These are phyloP conservation scores for Hermatobates lingyangjiaoensis DNA, from an alignment of 1,140 invertebrate species.

Conservation along the genomic window DNA sequence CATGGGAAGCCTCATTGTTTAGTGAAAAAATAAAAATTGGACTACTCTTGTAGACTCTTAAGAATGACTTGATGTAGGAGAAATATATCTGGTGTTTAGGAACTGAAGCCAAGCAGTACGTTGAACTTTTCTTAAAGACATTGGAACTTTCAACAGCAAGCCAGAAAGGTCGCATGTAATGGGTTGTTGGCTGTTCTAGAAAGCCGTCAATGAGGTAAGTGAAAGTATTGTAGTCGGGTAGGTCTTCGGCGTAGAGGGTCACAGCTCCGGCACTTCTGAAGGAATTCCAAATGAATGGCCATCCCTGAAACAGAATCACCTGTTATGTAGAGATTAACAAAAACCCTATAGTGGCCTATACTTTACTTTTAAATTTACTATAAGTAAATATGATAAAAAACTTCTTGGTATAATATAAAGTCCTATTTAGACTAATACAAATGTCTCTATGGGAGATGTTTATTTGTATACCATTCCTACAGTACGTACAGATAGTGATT, in stretches of 20 bases:
- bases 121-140: constrained; percentile 14
- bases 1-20: constrained; percentile 32
- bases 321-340: too few species aligned
- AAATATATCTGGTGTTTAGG: constrained; percentile 31
- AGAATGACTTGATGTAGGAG: constrained; percentile 31
- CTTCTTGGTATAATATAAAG: constrained; percentile 14
- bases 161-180: constrained; percentile 27
- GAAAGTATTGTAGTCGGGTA: constrained; percentile 32
- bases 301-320: constrained; percentile 45
- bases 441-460: too few species aligned
- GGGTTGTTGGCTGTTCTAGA: constrained; percentile 24
- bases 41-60: constrained; percentile 18
- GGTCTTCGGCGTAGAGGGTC: constrained; percentile 35
- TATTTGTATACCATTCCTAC: too few species aligned
- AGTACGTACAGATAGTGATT: too few species aligned
- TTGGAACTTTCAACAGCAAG: constrained; percentile 18
- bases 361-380: too few species aligned
- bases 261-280: constrained; percentile 29
- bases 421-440: too few species aligned
- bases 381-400: constrained; percentile 14
- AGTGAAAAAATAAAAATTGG: constrained; percentile 24
- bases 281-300: constrained; percentile 35
- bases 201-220: constrained; percentile 24
- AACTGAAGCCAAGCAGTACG: constrained; percentile 28
- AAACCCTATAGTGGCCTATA: too few species aligned